Evolutionary conservation across 2,797 vertebrate genomes (phyloP).

Genomic region (Hypotaenidia okinawae): DNA sequence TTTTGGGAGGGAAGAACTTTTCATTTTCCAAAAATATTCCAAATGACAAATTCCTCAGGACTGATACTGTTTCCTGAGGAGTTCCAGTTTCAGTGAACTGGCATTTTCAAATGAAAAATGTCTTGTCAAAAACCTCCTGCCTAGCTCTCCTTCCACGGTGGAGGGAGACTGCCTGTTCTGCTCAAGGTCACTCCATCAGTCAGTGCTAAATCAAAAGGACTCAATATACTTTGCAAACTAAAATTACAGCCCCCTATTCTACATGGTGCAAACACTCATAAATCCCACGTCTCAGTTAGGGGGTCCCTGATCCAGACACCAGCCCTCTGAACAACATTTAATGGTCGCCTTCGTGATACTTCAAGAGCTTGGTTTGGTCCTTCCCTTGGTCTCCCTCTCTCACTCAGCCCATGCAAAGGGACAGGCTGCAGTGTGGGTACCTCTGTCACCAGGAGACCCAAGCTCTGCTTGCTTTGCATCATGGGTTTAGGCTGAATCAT

Average conservation of each 20-base stretch:
- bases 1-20: background rate
- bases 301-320: background rate
- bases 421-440: background rate
- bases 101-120: constrained; percentile 57
- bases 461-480: background rate
- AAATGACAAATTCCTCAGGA: background rate
- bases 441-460: background rate
- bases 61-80: background rate
- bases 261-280: constrained; percentile 17
- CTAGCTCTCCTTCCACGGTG: background rate
- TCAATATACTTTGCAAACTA: constrained; percentile 42
- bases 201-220: constrained; percentile 59
- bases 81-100: constrained; percentile 2
- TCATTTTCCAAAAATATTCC: background rate
- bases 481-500: background rate
- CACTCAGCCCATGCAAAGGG: background rate
- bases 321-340: background rate
- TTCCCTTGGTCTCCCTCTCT: background rate
- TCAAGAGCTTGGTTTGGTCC: background rate
- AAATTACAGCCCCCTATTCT: constrained; percentile 48
- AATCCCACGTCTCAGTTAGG: constrained; percentile 14
- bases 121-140: constrained; percentile 39
- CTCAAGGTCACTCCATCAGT: constrained; percentile 65
- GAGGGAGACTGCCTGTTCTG: background rate
- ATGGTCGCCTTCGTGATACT: background rate